Evolutionary conservation across 2,797 vertebrate genomes (phyloP).

Genomic region (Acanthornis magna): DNA sequence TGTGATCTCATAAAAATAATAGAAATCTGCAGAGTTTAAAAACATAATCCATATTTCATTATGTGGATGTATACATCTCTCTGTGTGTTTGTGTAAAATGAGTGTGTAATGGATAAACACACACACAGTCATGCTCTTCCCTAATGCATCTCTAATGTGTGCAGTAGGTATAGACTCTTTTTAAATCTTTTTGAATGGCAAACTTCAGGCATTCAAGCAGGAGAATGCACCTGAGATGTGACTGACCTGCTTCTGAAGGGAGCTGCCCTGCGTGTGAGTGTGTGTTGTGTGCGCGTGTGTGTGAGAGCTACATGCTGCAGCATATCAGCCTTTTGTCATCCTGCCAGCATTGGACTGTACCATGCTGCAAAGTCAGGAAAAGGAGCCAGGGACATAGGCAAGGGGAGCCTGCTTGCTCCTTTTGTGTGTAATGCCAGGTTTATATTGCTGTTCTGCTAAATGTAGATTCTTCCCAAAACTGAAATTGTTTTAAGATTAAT

Average conservation of each 20-base stretch:
- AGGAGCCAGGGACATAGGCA: slow-evolving; percentile 10
- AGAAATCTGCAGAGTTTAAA: background rate
- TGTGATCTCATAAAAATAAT: background rate
- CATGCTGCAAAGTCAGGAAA: slow-evolving; percentile 71
- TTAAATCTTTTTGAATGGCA: slow-evolving; percentile 30
- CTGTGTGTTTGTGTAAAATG: background rate
- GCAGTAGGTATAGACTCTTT: background rate
- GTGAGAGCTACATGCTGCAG: slow-evolving; percentile 77
- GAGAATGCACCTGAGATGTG: slow-evolving; percentile 71
- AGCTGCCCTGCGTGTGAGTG: slow-evolving; percentile 29
- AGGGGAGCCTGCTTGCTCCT: slow-evolving; percentile 30
- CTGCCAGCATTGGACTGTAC: slow-evolving; percentile 85
- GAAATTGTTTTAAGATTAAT: slow-evolving; percentile 65
- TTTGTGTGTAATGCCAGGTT: slow-evolving; percentile 37
- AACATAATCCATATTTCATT: background rate
- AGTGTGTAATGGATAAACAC: background rate
- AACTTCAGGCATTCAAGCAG: slow-evolving; percentile 50
- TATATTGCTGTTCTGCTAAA: slow-evolving; percentile 36
- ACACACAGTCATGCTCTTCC: background rate
- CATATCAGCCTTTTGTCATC: slow-evolving; percentile 85
- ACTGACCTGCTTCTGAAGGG: slow-evolving; percentile 63
- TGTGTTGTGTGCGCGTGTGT: background rate
- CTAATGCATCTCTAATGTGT: background rate
- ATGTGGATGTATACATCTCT: background rate
- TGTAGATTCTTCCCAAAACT: slow-evolving; percentile 47